Evolutionary conservation across 2,113 vertebrate genomes (phyloP), one percentile per base, ranked within the genome.

Genomic region (Ctenomys sociabilis): DNA sequence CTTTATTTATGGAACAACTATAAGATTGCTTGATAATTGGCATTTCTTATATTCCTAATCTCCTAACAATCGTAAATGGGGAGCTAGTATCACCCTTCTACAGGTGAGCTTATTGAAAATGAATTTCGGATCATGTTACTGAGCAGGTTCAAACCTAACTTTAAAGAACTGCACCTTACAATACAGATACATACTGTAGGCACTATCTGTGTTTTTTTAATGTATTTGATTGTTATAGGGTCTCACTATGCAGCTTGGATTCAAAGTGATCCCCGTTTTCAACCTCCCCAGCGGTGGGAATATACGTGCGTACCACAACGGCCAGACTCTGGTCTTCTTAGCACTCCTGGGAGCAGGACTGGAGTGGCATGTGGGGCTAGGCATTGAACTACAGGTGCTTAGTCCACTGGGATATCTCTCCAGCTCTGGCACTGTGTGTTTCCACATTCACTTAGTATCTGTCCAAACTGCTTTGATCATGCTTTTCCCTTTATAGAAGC

Each of bases 1-100:
- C 63, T 78, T 96, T 7, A 7, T 66, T 95, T 72, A 84, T 30
- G 85, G 87, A 94, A 22, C 66, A 80, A n/a, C 26, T 83, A 30
- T 28, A 4, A 85, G 43, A 28, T 94, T 84, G 30, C 13, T 88
- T 24, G 43, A 28, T 16, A 40, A 2, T 94, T 90, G 40, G 8
- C 40, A 61, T n/a, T 84, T 85, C 35, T 82, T 83, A 13, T 40
- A 9, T 90, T 84, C 90, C 49, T 86, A 85, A 64, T 49, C 0
- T 85, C 11, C 22, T 7, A 32, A 84, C 26, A 64, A 49, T 87
- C 40, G 49, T 57, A 49, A 49, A 70, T 66, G 21, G 30, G 49
- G 19, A 80, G 28, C 5, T 43, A 2, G 61, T 77, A 26, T 45
- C 49, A 43, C 7, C 22, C 9, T 26, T 81, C 54, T 12, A 28